Conservation (phyloP, 2,113 vertebrate genomes). For the Cololabis saira region DNA sequence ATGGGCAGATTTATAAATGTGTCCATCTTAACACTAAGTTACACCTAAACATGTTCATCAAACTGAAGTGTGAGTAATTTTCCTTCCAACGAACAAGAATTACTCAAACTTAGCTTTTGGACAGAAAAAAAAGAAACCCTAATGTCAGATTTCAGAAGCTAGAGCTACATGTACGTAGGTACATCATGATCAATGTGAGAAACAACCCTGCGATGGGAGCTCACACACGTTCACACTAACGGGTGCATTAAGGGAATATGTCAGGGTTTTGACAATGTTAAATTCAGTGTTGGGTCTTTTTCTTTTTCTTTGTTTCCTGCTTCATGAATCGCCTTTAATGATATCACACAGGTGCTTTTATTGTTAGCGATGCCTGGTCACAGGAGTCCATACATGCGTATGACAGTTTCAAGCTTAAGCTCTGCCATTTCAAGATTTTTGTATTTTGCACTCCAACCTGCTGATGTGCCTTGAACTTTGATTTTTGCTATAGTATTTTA, state of each 20-base stretch:
- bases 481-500: conserved; percentile 6
- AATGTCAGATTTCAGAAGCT: not conserved
- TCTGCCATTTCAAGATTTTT: conserved; percentile 52
- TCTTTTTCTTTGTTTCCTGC: conserved; percentile 5
- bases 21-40: not conserved
- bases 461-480: conserved; percentile 60
- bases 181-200: not conserved
- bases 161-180: not conserved
- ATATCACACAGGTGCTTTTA: conserved; percentile 18
- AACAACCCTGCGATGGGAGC: not conserved
- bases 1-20: conserved; percentile 8
- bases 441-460: conserved; percentile 39
- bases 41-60: not conserved
- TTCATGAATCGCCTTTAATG: conserved; percentile 12
- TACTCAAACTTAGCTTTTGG: not conserved
- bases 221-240: not conserved
- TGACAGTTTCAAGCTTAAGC: conserved; percentile 19
- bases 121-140: not conserved
- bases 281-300: conserved; percentile 18
- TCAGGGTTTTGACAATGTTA: not conserved
- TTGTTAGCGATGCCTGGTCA: conserved; percentile 13
- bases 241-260: not conserved
- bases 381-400: conserved; percentile 2
- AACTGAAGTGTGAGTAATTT: not conserved
- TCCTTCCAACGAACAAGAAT: not conserved